Evolutionary conservation across 2,888 invertebrate species (phyloP).

Genomic region (Brachynemurus nebulosus): DNA sequence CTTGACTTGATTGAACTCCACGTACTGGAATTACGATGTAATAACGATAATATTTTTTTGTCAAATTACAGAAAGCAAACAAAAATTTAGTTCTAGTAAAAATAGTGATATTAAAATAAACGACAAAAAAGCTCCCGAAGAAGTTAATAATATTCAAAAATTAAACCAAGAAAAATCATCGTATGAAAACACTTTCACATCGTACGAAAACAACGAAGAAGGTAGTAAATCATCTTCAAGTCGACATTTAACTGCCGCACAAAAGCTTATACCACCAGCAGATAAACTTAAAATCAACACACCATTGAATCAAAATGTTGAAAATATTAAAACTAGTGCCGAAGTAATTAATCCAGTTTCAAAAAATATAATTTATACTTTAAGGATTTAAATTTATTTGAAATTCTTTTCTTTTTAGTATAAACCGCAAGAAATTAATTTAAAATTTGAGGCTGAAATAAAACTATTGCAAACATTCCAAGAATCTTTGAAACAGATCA

Average conservation of each 20-base stretch:
- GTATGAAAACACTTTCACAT: no score
- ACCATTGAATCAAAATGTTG: background rate
- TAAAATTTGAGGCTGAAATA: constrained; percentile 44
- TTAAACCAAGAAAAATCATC: no score
- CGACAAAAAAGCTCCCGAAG: no score
- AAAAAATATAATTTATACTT: constrained; percentile 1
- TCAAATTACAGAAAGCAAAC: no score
- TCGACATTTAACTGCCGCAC: constrained; percentile 7
- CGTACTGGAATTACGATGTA: no score
- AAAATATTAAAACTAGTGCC: background rate
- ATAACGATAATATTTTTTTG: no score
- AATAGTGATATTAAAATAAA: no score
- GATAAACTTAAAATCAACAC: background rate
- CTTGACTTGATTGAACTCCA: no score
- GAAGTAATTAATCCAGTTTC: background rate
- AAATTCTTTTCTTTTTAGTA: constrained; percentile 19
- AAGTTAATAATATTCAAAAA: no score
- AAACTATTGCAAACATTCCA: constrained; percentile 45
- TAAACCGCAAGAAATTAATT: constrained; percentile 38
- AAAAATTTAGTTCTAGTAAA: no score
- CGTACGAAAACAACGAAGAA: no score
- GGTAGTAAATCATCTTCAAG: background rate
- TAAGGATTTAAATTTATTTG: background rate
- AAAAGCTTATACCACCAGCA: background rate
- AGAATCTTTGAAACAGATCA: constrained; percentile 40